phyloP scores from a whole-genome alignment of 2,888 invertebrate species.

The Troides aeacus region DNA sequence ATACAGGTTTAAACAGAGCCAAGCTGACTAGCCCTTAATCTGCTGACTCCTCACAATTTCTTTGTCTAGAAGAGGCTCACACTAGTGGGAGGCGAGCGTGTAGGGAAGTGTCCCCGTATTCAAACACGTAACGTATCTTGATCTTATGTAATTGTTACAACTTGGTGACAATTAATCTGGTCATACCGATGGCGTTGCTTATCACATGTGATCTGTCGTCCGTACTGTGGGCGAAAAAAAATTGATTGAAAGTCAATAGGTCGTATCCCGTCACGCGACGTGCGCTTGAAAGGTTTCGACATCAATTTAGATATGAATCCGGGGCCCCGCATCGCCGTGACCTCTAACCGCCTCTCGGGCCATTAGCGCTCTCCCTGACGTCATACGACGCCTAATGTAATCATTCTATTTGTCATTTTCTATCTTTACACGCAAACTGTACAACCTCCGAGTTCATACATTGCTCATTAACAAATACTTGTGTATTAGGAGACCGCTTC shows the following conservation, averaged over 20 bases:
- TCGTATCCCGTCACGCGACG: slow-evolving; percentile 47
- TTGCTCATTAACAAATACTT: not conserved
- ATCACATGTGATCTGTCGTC: slow-evolving; percentile 15
- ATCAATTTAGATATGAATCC: slow-evolving; percentile 28
- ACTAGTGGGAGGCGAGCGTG: too few species aligned
- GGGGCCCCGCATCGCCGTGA: slow-evolving; percentile 12
- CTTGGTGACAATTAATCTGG: not conserved
- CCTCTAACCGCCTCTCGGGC: slow-evolving; percentile 8
- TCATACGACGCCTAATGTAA: slow-evolving; percentile 4
- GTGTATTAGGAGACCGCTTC: too few species aligned
- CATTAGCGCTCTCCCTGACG: slow-evolving; percentile 9
- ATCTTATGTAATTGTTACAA: not conserved
- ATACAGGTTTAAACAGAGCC: too few species aligned
- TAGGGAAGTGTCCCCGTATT: too few species aligned
- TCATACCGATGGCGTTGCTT: not conserved
- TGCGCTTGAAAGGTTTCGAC: slow-evolving; percentile 43
- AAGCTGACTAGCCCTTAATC: too few species aligned
- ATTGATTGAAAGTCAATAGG: slow-evolving; percentile 61
- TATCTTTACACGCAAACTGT: not conserved
- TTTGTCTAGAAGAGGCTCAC: too few species aligned
- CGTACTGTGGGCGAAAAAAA: slow-evolving; percentile 43
- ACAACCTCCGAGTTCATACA: not conserved
- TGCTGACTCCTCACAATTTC: too few species aligned
- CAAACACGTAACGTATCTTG: too few species aligned
- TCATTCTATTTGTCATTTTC: not conserved